These are phyloP conservation scores for Lottia scabra DNA, from an alignment of 2,888 invertebrate genomes.

Conservation along the genomic window DNA sequence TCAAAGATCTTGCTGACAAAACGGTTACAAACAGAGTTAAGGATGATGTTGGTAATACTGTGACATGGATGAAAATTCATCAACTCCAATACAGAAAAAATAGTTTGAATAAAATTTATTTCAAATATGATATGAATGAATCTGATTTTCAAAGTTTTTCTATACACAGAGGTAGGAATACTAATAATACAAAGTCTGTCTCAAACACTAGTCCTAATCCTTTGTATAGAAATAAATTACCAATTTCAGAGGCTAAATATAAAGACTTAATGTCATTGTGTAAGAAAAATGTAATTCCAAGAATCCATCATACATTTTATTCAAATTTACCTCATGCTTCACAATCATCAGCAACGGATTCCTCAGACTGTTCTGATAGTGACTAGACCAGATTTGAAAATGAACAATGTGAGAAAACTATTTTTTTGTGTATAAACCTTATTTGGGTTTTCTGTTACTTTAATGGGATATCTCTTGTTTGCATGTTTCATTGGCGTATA, in stretches of 20 bases:
- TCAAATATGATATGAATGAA: conserved; percentile 10
- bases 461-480: no score
- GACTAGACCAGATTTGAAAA: no score
- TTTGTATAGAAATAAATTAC: conserved; percentile 1
- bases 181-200: background rate
- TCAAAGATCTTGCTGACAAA: background rate
- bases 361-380: no score
- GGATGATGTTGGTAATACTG: background rate
- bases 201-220: background rate
- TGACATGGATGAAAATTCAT: conserved; percentile 13
- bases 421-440: no score
- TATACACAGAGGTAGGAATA: background rate
- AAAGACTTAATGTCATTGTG: conserved; percentile 21
- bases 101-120: conserved; percentile 5
- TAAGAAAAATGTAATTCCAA: conserved; percentile 16
- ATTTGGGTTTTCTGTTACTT: no score
- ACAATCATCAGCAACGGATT: background rate
- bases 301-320: conserved; percentile 7
- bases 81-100: conserved; percentile 16
- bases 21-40: background rate
- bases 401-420: no score
- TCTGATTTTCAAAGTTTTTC: background rate
- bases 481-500: no score
- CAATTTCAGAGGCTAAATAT: conserved; percentile 20
- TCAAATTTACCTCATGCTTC: background rate